These are phyloP conservation scores for Bujurquina vittata DNA, from an alignment of 2,113 vertebrate genomes.

Conservation along the genomic window DNA sequence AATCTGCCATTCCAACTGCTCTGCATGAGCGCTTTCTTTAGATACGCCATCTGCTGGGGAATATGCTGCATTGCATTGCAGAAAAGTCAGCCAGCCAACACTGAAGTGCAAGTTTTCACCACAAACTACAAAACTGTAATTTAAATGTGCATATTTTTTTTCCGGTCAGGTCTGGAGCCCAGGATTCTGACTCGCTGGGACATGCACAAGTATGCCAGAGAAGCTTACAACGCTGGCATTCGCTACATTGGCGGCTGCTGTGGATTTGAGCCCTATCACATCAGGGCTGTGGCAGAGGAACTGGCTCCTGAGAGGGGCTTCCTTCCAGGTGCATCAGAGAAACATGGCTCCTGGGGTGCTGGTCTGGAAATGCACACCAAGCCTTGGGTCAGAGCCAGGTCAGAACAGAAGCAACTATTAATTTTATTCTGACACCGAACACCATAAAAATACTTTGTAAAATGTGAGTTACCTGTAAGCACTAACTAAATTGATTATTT, in stretches of 20 bases:
- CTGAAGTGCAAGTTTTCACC: not conserved
- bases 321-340: conserved; percentile 83
- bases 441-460: not conserved
- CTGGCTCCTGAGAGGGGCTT: conserved; percentile 88
- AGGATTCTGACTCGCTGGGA: conserved; percentile 91
- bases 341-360: conserved; percentile 92
- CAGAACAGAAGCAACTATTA: conserved; percentile 82
- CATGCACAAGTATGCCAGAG: conserved; percentile 89
- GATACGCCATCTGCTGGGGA: not conserved
- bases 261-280: conserved; percentile 95
- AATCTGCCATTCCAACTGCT: not conserved
- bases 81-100: not conserved
- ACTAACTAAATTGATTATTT: not conserved
- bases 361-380: conserved; percentile 97
- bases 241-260: conserved; percentile 95
- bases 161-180: conserved; percentile 82
- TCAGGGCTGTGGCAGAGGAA: conserved; percentile 94
- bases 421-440: not conserved
- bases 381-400: conserved; percentile 91
- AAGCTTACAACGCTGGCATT: conserved; percentile 89
- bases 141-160: not conserved
- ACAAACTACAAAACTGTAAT: not conserved
- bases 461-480: not conserved
- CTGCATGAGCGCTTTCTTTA: not conserved
- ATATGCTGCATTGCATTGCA: not conserved